Evolutionary conservation across 2,113 vertebrate genomes (phyloP).

Genomic region (Illadopsis cleaveri): DNA sequence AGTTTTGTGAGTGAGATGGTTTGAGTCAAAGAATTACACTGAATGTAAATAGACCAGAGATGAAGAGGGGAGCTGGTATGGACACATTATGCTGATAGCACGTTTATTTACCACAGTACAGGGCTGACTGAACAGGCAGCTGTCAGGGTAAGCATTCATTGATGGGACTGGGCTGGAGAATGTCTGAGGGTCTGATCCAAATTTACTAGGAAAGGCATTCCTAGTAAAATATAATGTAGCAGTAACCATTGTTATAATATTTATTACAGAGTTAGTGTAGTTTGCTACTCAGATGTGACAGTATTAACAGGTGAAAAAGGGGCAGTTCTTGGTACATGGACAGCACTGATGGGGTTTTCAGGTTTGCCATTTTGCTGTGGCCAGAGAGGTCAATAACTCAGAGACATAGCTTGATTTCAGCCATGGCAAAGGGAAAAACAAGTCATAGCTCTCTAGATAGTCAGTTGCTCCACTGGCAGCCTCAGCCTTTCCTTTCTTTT

Average conservation of each 20-base stretch:
- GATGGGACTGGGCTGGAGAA: neutral
- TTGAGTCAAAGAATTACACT: neutral
- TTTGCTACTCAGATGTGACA: neutral
- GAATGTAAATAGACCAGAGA: neutral
- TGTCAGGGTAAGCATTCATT: neutral
- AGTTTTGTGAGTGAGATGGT: neutral
- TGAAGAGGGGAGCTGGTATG: neutral
- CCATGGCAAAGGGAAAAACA: slow-evolving; percentile 57
- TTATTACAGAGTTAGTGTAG: neutral
- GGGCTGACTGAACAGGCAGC: neutral
- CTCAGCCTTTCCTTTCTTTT: slow-evolving; percentile 26
- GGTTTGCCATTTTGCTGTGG: neutral
- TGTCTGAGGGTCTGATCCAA: neutral
- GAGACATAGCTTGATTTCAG: slow-evolving; percentile 32
- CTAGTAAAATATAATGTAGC: neutral
- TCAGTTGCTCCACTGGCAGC: slow-evolving; percentile 23
- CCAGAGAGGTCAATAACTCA: slow-evolving; percentile 11
- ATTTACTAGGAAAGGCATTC: neutral
- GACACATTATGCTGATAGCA: neutral
- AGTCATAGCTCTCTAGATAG: slow-evolving; percentile 38
- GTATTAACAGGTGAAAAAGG: neutral
- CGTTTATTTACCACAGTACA: neutral
- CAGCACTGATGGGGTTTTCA: neutral
- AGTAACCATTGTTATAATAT: neutral
- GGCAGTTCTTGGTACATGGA: neutral